Conservation (phyloP, 2,113 vertebrate genomes). For the Scomber japonicus region DNA sequence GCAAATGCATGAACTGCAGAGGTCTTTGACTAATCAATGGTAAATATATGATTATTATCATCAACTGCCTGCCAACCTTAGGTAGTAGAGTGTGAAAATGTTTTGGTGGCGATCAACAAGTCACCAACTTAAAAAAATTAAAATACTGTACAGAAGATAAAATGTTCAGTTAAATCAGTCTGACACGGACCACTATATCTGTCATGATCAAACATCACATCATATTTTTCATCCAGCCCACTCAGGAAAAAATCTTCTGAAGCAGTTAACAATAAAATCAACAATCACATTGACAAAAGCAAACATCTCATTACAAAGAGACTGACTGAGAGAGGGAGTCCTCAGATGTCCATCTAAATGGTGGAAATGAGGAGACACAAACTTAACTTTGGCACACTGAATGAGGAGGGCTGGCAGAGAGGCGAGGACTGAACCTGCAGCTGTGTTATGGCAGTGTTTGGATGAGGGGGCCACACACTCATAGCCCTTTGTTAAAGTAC, state of each 20-base stretch:
- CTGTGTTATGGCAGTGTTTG: slow-evolving; percentile 66
- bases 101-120: slow-evolving; percentile 44
- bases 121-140: slow-evolving; percentile 23
- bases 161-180: slow-evolving; percentile 54
- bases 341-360: slow-evolving; percentile 29
- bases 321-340: slow-evolving; percentile 39
- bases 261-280: slow-evolving; percentile 60
- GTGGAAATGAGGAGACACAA: slow-evolving; percentile 68
- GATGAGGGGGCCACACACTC: slow-evolving; percentile 63
- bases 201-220: slow-evolving; percentile 32
- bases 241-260: slow-evolving; percentile 36
- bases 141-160: slow-evolving; percentile 44
- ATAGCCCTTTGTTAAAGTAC: slow-evolving; percentile 99
- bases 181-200: slow-evolving; percentile 36
- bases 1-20: slow-evolving; percentile 54
- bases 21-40: slow-evolving; percentile 20
- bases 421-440: slow-evolving; percentile 57
- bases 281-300: slow-evolving; percentile 61
- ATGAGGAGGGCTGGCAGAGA: slow-evolving; percentile 69
- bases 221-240: slow-evolving; percentile 22
- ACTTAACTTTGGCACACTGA: slow-evolving; percentile 85
- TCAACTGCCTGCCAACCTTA: slow-evolving; percentile 10
- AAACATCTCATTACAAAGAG: slow-evolving; percentile 61
- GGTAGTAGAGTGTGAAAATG: slow-evolving; percentile 48
- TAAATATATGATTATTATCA: slow-evolving; percentile 33